Conservation (phyloP, 2,888 invertebrate species). For the Halictus quadricinctus region DNA sequence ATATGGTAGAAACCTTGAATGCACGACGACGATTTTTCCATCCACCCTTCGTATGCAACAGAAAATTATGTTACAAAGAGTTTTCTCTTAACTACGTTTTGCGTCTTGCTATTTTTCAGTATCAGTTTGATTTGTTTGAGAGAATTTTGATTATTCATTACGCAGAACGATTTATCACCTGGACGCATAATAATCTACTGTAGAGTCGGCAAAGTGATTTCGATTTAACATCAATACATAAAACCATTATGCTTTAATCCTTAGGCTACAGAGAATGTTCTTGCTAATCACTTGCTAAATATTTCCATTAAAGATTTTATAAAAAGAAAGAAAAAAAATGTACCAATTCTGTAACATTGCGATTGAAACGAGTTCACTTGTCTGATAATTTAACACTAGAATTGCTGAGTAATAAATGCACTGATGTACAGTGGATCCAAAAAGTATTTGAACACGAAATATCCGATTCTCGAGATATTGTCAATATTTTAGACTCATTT, state of each 20-base stretch:
- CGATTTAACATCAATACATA: slow-evolving; percentile 13
- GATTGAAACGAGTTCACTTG: not conserved
- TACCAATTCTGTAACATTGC: not conserved
- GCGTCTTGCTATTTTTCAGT: slow-evolving; percentile 41
- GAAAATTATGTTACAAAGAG: slow-evolving; percentile 62
- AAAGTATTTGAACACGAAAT: not conserved
- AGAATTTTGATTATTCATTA: slow-evolving; percentile 36
- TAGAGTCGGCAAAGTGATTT: slow-evolving; percentile 23
- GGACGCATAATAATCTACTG: slow-evolving; percentile 52
- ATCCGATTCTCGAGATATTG: not conserved
- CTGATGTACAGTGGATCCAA: not conserved
- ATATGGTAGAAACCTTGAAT: slow-evolving; percentile 65
- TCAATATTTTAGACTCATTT: no score
- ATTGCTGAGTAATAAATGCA: not conserved
- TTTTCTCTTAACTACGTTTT: slow-evolving; percentile 41
- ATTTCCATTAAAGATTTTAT: no score
- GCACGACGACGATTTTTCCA: slow-evolving; percentile 58
- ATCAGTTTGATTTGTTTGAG: slow-evolving; percentile 35
- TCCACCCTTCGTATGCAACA: slow-evolving; percentile 68
- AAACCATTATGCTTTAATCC: slow-evolving; percentile 20
- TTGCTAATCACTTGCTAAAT: slow-evolving; percentile 32
- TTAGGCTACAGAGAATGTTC: not conserved
- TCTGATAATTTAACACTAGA: not conserved
- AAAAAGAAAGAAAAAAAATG: not conserved
- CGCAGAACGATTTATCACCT: slow-evolving; percentile 48